Conservation (phyloP, 2,797 vertebrate genomes). For the Mycteria americana region DNA sequence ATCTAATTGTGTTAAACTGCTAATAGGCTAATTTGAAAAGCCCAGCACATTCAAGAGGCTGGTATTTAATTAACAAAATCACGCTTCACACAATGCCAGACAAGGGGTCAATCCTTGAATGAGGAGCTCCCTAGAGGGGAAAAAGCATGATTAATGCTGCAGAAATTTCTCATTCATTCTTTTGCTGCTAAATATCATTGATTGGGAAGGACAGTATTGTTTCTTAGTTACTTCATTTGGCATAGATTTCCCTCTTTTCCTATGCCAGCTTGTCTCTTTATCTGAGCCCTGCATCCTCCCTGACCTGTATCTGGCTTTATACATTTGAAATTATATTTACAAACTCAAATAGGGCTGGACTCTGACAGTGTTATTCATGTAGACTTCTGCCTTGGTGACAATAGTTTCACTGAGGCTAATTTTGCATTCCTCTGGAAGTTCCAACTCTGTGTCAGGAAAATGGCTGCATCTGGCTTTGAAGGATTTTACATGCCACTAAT, state of each 20-base stretch:
- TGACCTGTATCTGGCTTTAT: background rate
- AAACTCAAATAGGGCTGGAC: background rate
- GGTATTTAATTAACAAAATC: constrained; percentile 40
- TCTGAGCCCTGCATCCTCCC: background rate
- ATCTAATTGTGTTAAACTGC: constrained; percentile 1
- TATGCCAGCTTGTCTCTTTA: background rate
- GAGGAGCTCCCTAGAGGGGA: background rate
- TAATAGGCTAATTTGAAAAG: constrained; percentile 26
- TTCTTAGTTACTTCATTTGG: background rate
- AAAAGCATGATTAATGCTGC: background rate
- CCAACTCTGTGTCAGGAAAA: background rate
- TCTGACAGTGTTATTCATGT: background rate
- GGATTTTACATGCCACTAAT: background rate
- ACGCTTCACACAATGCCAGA: background rate
- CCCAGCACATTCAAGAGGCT: background rate
- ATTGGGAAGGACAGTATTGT: background rate
- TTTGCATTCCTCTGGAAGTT: background rate
- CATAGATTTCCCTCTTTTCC: background rate
- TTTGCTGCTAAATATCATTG: background rate
- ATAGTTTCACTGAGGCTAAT: background rate
- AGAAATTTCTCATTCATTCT: background rate
- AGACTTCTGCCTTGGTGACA: background rate
- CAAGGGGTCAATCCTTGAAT: constrained; percentile 2
- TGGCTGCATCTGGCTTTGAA: background rate
- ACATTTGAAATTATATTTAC: background rate